Base-by-base conservation (phyloP, 2,888 invertebrate genomes). In the Penaeus monodon region DNA sequence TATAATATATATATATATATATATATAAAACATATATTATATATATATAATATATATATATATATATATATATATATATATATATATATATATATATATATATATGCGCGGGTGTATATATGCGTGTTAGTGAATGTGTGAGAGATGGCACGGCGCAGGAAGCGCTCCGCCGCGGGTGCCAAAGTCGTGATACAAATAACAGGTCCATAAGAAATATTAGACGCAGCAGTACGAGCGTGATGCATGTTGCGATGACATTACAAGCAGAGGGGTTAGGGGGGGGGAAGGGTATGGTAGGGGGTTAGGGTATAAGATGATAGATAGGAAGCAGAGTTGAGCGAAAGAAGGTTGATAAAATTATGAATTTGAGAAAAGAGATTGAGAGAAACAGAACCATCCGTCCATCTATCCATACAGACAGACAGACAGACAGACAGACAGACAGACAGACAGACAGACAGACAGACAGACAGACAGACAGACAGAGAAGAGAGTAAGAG, bases 1-100 rank as follows among this genome's bases (percentile, higher is more conserved):
- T 68, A n/a, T 22, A 1, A n/a, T 22, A n/a, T 68, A n/a, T 22
- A n/a, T 68, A 3, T 68, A 1, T 68, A n/a, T 68, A n/a, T 68
- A n/a, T 68, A n/a, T 68, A n/a, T 68, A n/a, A n/a, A n/a, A n/a
- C 24, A n/a, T 68, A n/a, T 68, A n/a, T 68, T 24, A 10, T 10
- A 44, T 44, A 44, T 44, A 6, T 68, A n/a, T 22, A 1, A n/a
- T 22, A n/a, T 68, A n/a, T 22, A n/a, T 68, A 3, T 68, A 1
- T 68, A n/a, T 68, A n/a, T 68, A n/a, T 68, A n/a, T 68, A n/a
- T 68, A n/a, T 68, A n/a, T 68, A n/a, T 68, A n/a, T 68, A n/a
- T 24, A 10, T 10, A 44, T 44, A 44, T 44, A 6, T 44, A 10
- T 0, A 44, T 44, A 10, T 44, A 44, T 44, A 10, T 6, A 44